Conservation (phyloP, 2,797 vertebrate species). For the Chrosomus eos region DNA sequence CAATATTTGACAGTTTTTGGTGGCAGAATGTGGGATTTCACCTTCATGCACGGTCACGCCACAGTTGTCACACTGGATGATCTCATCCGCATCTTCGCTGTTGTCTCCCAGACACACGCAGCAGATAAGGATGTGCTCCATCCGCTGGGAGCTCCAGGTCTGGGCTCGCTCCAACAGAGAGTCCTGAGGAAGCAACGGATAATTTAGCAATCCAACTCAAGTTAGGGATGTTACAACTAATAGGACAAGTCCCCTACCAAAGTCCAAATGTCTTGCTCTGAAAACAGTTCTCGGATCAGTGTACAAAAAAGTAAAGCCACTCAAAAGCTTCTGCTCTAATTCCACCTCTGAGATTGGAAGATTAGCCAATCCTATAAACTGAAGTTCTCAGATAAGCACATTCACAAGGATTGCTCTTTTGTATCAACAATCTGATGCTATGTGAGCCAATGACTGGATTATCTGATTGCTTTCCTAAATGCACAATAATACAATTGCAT, state of each 20-base stretch:
- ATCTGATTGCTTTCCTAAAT: conserved; percentile 40
- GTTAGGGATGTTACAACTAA: neutral
- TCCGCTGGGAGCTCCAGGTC: conserved; percentile 92
- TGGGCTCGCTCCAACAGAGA: conserved; percentile 91
- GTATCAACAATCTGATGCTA: conserved; percentile 62
- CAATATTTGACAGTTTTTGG: conserved; percentile 24
- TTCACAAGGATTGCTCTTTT: conserved; percentile 59
- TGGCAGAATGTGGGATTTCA: conserved; percentile 67
- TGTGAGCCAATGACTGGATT: conserved; percentile 64
- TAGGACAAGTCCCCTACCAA: neutral
- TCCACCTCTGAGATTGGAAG: conserved; percentile 57
- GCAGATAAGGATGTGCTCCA: conserved; percentile 98
- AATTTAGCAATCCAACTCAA: conserved; percentile 54
- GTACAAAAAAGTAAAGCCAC: conserved; percentile 23
- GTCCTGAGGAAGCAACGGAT: conserved; percentile 76
- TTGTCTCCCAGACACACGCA: conserved; percentile 99
- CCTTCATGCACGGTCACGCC: conserved; percentile 99
- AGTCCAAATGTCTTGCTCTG: neutral
- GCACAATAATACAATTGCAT: conserved; percentile 23
- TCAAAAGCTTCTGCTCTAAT: conserved; percentile 45
- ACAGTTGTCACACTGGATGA: conserved; percentile 99
- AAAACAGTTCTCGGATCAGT: conserved; percentile 24
- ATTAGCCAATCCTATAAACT: conserved; percentile 60
- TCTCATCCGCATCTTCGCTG: conserved; percentile 98
- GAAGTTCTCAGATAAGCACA: conserved; percentile 59